phyloP scores from a whole-genome alignment of 2,888 invertebrate species.

The Luperina nickerlii region DNA sequence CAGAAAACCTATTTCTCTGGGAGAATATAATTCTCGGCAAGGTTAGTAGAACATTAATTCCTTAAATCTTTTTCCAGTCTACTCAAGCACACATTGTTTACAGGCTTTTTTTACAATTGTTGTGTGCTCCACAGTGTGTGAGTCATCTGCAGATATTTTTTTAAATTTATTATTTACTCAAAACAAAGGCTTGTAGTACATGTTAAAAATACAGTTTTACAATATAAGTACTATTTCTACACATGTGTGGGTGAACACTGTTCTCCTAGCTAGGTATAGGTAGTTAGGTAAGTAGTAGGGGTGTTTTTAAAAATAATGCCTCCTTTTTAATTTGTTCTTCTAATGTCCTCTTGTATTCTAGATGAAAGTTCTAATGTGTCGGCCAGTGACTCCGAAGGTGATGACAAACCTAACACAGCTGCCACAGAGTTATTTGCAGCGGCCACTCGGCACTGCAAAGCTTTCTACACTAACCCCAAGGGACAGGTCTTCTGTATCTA shows the following conservation, averaged over 20 bases:
- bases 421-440: conserved; percentile 86
- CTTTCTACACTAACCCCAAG: conserved; percentile 92
- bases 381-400: conserved; percentile 86
- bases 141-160: too few species aligned
- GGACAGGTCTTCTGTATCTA: conserved; percentile 94
- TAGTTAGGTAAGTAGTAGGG: too few species aligned
- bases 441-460: conserved; percentile 92
- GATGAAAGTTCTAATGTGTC: conserved; percentile 86
- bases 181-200: too few species aligned
- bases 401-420: conserved; percentile 76
- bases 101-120: too few species aligned
- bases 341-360: conserved; percentile 52
- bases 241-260: too few species aligned
- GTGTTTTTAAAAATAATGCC: background rate
- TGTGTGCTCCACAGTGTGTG: too few species aligned
- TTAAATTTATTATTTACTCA: too few species aligned
- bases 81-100: background rate
- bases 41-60: conserved; percentile 69
- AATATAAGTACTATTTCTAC: too few species aligned
- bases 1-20: conserved; percentile 80
- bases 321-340: background rate
- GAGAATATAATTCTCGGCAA: conserved; percentile 84
- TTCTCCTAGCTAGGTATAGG: too few species aligned
- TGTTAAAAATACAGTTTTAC: too few species aligned
- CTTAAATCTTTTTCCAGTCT: background rate